A percentile compares a stretch with the other conserved stretches of the same genome.
These are phyloP conservation scores for Chrysotoxum bicinctum DNA, from an alignment of 2,888 invertebrate species.

Conservation along the genomic window DNA sequence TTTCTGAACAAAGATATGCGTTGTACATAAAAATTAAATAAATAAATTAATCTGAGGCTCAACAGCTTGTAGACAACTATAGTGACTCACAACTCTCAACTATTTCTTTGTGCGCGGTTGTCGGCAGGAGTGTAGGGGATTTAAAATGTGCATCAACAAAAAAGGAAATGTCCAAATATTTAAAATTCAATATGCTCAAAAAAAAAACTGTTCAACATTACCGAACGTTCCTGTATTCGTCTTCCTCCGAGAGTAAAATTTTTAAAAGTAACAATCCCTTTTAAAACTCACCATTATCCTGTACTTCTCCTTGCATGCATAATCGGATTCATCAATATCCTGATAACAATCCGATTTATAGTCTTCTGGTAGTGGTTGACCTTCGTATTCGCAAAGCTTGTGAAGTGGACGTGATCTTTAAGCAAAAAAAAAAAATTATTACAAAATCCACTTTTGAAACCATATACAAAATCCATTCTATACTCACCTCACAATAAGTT, in stretches of 20 bases:
- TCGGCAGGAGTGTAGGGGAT: too few relatives aligned
- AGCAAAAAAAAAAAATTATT: conserved; percentile 19
- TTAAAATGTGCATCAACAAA: too few relatives aligned
- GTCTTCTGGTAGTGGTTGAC: conserved; percentile 86
- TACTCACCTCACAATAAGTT: conserved; percentile 85
- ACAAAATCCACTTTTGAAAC: not conserved
- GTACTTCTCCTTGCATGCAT: conserved; percentile 91
- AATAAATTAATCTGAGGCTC: too few relatives aligned
- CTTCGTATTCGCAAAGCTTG: conserved; percentile 89
- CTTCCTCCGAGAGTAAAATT: not conserved
- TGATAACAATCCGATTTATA: conserved; percentile 91
- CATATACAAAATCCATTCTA: not conserved
- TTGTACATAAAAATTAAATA: too few relatives aligned
- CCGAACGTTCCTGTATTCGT: too few relatives aligned
- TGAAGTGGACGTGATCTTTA: conserved; percentile 85
- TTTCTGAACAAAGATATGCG: too few relatives aligned
- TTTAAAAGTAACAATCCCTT: not conserved
- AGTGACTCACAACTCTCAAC: too few relatives aligned
- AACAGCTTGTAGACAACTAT: too few relatives aligned
- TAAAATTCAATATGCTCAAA: too few relatives aligned
- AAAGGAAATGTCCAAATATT: too few relatives aligned
- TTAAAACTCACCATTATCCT: conserved; percentile 89
- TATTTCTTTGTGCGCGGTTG: too few relatives aligned
- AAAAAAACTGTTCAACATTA: too few relatives aligned
- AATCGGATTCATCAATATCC: conserved; percentile 90